phyloP scores from a whole-genome alignment of 2,888 invertebrate species.

The Trichacis sp. region DNA sequence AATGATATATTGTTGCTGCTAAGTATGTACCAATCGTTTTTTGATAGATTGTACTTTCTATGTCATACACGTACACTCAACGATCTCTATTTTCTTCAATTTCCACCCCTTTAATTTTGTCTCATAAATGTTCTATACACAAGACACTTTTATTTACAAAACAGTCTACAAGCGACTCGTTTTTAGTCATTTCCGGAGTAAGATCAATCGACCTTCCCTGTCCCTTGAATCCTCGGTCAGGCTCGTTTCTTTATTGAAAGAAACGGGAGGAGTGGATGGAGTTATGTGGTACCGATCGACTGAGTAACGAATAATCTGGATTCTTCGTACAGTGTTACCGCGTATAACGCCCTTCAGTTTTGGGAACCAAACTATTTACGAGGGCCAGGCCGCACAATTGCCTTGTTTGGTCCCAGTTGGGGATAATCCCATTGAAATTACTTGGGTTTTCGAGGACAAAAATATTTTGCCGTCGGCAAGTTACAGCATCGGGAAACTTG shows the following conservation, averaged over 20 bases:
- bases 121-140: too few relatives aligned
- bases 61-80: not conserved
- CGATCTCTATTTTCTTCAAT: not conserved
- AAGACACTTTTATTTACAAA: not conserved
- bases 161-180: not conserved
- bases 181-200: not conserved
- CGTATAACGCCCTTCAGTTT: conserved; percentile 86
- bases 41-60: conserved; percentile 4
- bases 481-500: conserved; percentile 63
- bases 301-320: not conserved
- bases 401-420: conserved; percentile 77
- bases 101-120: too few relatives aligned
- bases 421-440: conserved; percentile 72
- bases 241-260: too few relatives aligned
- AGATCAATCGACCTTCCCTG: not conserved
- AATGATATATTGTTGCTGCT: conserved; percentile 39
- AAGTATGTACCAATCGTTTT: conserved; percentile 35
- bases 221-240: not conserved
- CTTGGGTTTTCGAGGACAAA: conserved; percentile 71
- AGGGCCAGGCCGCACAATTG: conserved; percentile 84
- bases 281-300: too few relatives aligned
- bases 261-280: too few relatives aligned
- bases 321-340: conserved; percentile 78
- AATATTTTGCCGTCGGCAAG: conserved; percentile 63
- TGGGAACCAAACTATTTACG: conserved; percentile 80